A percentile compares a stretch with the other conserved stretches of the same genome.
phyloP scores from a whole-genome alignment of 2,113 vertebrate genomes.

The Porphyrio hochstetteri region DNA sequence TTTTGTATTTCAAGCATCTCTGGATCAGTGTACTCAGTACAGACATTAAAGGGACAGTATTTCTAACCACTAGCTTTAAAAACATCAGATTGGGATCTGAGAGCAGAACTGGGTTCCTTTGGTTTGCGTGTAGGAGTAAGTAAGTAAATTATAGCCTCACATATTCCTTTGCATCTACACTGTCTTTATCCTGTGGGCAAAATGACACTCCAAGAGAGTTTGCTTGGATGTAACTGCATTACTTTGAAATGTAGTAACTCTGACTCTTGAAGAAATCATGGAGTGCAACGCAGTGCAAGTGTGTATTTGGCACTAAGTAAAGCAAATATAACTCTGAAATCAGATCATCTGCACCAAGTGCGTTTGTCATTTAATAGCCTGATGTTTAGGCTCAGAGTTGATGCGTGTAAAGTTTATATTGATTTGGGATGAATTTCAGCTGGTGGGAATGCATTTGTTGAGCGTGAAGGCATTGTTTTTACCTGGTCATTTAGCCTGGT shows the following conservation, averaged over 20 bases:
- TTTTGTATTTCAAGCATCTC: background rate
- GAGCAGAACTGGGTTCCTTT: background rate
- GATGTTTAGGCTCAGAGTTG: background rate
- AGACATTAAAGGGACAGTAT: background rate
- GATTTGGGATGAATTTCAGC: background rate
- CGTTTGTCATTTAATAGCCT: background rate
- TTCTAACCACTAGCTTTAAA: background rate
- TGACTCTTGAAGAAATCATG: background rate
- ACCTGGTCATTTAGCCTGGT: background rate
- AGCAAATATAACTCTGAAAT: background rate
- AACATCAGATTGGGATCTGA: background rate
- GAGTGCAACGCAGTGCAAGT: background rate
- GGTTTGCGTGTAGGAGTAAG: background rate
- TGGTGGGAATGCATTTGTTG: background rate
- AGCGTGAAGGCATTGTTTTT: background rate
- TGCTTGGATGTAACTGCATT: background rate
- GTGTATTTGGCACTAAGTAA: background rate
- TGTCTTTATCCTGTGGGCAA: background rate
- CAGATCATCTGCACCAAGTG: background rate
- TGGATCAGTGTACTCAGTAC: background rate
- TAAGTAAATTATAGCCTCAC: background rate
- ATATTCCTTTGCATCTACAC: background rate
- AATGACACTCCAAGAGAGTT: background rate
- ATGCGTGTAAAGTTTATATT: background rate
- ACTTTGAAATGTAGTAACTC: background rate